Evolutionary conservation across 2,113 vertebrate species (phyloP), one percentile per base, ranked within the genome.

Genomic region (Ptychochromis oligacanthus): DNA sequence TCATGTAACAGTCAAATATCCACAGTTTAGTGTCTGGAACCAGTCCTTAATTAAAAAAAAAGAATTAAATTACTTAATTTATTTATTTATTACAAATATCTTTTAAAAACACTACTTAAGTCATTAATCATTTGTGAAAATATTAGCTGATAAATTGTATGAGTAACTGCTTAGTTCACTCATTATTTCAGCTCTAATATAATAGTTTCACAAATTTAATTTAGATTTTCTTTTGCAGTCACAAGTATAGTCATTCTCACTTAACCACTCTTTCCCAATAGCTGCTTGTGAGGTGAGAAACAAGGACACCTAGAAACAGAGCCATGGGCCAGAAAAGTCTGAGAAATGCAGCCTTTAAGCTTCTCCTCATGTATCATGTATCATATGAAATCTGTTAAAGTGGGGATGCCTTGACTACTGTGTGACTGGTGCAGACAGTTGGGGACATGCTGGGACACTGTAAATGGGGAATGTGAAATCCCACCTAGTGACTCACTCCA

Each of bases 401-500:
- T 1, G 9, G 43, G 62, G 40, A 81, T 83, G 75, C 36, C 79
- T 75, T 14, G 82, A 81, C 62, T 70, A 58, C 79, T 7, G 36
- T 4, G 40, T 92, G 84, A 88, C 60, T 83, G 40, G n/a, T 65
- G 72, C 77, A 87, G 87, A 89, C 85, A 88, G 74, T 81, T 89
- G 79, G 87, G 81, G 85, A 86, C 89, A 77, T 82, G 79, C 80
- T 84, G 62, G 82, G 81, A 91, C 75, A 86, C 89, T 77, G 87
- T 94, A 92, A 94, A 92, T 43, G 67, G 28, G 89, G 86, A 93
- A 94, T 94, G 91, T 94, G 93, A 94, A 94, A 94, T 92, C 77
- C 81, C 90, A 93, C 91, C 93, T 91, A 67, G 70, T 60, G 82
- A 87, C 85, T 83, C 85, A 89, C 85, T 91, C 84, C 88, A 83